Conservation (phyloP, 2,888 invertebrate species). For the Mesoligia furuncula region DNA sequence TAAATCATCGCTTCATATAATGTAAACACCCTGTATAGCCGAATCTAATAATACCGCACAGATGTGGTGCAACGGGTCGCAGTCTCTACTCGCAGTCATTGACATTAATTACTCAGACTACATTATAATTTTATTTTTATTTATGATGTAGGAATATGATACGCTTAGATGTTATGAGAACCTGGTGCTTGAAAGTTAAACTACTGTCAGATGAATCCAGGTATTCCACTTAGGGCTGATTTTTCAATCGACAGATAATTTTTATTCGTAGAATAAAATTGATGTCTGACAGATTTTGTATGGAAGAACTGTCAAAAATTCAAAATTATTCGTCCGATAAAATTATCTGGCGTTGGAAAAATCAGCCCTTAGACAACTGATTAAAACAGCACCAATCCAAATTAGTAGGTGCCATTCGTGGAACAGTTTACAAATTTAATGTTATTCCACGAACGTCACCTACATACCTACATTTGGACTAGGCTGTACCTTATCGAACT, state of each 20-base stretch:
- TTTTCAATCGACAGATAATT: no score
- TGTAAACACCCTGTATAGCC: constrained; percentile 40
- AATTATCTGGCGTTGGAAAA: no score
- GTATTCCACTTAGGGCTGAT: background rate
- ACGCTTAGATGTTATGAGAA: constrained; percentile 5
- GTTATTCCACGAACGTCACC: background rate
- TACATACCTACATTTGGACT: background rate
- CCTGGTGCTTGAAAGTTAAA: background rate
- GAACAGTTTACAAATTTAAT: background rate
- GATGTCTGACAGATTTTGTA: no score
- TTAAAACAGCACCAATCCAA: background rate
- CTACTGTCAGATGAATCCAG: background rate
- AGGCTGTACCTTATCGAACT: background rate
- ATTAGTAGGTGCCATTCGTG: background rate
- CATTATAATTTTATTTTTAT: constrained; percentile 30
- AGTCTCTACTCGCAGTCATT: constrained; percentile 39
- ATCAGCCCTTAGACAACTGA: no score
- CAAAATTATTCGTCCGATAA: no score
- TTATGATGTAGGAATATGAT: background rate
- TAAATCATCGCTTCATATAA: background rate
- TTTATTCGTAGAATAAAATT: no score
- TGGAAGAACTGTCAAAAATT: no score
- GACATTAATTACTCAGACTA: constrained; percentile 46
- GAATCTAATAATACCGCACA: constrained; percentile 62
- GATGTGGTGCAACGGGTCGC: constrained; percentile 49